Conservation (phyloP, 2,113 vertebrate species). For the Serranochromis macrocephalus region DNA sequence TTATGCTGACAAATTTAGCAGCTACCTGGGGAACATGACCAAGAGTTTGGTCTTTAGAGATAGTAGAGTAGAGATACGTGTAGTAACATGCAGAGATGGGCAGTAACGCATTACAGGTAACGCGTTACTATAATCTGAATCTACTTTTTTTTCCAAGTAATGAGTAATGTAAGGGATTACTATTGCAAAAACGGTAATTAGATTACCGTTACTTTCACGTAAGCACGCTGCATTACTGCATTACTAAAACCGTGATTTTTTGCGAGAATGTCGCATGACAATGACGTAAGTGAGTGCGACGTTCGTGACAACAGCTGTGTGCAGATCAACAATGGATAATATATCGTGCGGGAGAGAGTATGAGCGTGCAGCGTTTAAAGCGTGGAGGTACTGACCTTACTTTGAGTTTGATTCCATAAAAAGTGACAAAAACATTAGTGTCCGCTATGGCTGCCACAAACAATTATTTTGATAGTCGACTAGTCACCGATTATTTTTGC, state of each 20-base stretch:
- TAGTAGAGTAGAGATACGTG: background rate
- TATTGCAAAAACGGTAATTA: background rate
- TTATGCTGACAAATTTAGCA: background rate
- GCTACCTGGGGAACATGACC: background rate
- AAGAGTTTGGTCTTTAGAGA: background rate
- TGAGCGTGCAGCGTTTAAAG: background rate
- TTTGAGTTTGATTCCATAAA: background rate
- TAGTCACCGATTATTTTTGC: no score
- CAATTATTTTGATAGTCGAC: no score
- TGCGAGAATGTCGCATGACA: background rate
- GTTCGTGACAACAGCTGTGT: background rate
- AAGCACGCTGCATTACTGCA: background rate
- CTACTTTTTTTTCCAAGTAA: background rate
- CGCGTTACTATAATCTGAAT: background rate
- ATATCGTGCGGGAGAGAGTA: background rate
- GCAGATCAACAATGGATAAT: background rate
- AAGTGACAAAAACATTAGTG: background rate
- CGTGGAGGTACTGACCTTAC: background rate
- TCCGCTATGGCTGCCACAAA: no score
- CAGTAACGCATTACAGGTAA: no score
- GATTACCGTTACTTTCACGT: background rate
- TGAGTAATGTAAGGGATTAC: background rate
- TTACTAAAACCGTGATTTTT: background rate
- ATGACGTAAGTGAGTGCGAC: background rate
- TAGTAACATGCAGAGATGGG: background rate